phyloP scores from a whole-genome alignment of 2,888 invertebrate genomes.

The Mimas tiliae region DNA sequence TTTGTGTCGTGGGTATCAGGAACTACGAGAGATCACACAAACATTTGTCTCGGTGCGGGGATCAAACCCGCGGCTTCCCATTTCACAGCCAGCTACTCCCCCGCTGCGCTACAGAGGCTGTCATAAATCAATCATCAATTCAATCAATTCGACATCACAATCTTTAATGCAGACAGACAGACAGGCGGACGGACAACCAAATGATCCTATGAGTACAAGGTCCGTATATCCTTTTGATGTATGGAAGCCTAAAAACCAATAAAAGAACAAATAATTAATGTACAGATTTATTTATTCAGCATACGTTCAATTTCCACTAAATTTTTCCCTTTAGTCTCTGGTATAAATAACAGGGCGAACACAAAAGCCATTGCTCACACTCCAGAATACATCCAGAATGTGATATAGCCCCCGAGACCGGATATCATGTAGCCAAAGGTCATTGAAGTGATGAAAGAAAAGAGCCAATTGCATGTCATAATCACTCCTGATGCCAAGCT shows the following conservation, averaged over 20 bases:
- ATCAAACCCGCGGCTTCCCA: too few relatives aligned
- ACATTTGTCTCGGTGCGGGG: too few relatives aligned
- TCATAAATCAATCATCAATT: too few relatives aligned
- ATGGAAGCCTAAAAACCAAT: neutral
- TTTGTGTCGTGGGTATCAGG: too few relatives aligned
- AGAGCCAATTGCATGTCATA: slow-evolving; percentile 39
- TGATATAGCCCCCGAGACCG: slow-evolving; percentile 37
- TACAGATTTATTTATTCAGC: slow-evolving; percentile 37
- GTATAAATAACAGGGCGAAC: slow-evolving; percentile 45
- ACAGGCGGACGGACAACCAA: too few relatives aligned
- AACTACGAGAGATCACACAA: too few relatives aligned
- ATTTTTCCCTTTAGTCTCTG: slow-evolving; percentile 54
- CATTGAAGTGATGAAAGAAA: slow-evolving; percentile 44
- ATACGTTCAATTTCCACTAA: slow-evolving; percentile 48
- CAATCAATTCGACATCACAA: too few relatives aligned
- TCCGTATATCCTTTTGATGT: too few relatives aligned
- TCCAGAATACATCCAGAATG: slow-evolving; percentile 46
- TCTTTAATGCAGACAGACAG: too few relatives aligned
- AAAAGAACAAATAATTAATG: neutral
- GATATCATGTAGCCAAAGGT: slow-evolving; percentile 43
- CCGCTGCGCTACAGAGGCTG: too few relatives aligned
- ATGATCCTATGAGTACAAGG: too few relatives aligned
- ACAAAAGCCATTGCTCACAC: slow-evolving; percentile 38
- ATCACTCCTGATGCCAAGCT: slow-evolving; percentile 44
- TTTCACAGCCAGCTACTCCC: too few relatives aligned